Conservation (phyloP, 2,888 invertebrate species). For the Mimachlamys varia region DNA sequence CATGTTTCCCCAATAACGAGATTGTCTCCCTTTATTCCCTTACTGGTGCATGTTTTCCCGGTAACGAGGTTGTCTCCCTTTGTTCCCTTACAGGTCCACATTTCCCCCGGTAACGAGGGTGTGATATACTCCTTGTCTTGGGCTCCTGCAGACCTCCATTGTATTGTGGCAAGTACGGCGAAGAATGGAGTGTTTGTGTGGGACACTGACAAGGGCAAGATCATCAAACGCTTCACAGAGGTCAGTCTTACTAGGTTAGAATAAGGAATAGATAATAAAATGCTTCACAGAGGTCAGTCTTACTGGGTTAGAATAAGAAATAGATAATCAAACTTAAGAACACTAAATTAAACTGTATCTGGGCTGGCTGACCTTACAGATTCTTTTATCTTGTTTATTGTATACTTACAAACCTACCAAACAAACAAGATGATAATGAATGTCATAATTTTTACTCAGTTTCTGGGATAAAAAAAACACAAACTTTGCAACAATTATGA, state of each 20-base stretch:
- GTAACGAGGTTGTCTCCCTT: background rate
- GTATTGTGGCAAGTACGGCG: conserved; percentile 81
- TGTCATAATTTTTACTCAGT: too few species aligned
- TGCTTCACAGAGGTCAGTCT: conserved; percentile 49
- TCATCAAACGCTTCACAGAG: conserved; percentile 68
- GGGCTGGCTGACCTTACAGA: too few species aligned
- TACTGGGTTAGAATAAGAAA: conserved; percentile 67
- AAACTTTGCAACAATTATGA: too few species aligned
- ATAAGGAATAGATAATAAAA: conserved; percentile 76
- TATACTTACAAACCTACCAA: too few species aligned
- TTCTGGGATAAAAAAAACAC: too few species aligned
- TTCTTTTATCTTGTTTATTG: too few species aligned
- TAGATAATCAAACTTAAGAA: conserved; percentile 62
- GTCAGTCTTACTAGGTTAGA: too few species aligned
- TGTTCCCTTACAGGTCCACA: conserved; percentile 68
- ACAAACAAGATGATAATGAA: too few species aligned
- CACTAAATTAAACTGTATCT: too few species aligned
- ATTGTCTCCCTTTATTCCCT: background rate
- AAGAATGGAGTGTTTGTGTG: conserved; percentile 80
- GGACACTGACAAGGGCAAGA: conserved; percentile 78
- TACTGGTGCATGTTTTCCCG: too few species aligned
- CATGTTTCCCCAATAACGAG: too few species aligned
- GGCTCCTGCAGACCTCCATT: conserved; percentile 81
- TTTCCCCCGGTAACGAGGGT: conserved; percentile 80
- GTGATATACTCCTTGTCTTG: conserved; percentile 81